Conservation (phyloP, 2,888 invertebrate genomes). For the Drosophila imparisetae region DNA sequence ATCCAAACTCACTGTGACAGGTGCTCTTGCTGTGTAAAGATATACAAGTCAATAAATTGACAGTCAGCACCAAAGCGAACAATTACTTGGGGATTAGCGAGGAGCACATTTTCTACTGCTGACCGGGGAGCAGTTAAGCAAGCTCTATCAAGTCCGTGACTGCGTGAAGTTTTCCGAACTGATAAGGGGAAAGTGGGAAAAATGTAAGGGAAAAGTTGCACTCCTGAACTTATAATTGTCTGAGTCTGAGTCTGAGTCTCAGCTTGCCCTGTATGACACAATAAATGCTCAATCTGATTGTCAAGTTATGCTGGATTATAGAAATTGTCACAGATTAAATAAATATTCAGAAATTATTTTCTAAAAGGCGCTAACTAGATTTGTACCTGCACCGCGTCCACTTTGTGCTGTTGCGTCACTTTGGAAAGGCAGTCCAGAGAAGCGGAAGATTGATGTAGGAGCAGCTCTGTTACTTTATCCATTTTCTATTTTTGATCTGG, state of each 20-base stretch:
- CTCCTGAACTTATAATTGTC: slow-evolving; percentile 35
- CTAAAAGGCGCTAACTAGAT: slow-evolving; percentile 5
- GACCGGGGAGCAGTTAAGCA: slow-evolving; percentile 7
- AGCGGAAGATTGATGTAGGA: too few species aligned
- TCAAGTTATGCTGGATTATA: not conserved
- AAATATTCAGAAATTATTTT: not conserved
- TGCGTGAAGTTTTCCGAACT: slow-evolving; percentile 6
- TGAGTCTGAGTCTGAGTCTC: not conserved
- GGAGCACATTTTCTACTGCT: slow-evolving; percentile 18
- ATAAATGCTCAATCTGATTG: slow-evolving; percentile 1
- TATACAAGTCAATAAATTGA: slow-evolving; percentile 73
- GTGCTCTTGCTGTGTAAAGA: slow-evolving; percentile 46
- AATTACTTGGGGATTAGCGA: slow-evolving; percentile 77
- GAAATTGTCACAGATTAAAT: not conserved
- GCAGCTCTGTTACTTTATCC: too few species aligned
- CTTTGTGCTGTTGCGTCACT: too few species aligned
- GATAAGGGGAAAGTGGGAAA: not conserved
- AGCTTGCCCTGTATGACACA: not conserved
- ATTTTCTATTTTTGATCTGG: too few species aligned
- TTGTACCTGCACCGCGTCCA: too few species aligned
- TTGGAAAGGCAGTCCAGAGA: too few species aligned
- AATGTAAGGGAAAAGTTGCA: not conserved
- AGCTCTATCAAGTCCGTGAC: slow-evolving; percentile 9
- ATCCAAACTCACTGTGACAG: slow-evolving; percentile 65
- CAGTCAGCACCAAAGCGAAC: slow-evolving; percentile 65